These are phyloP conservation scores for Naso thynnoides DNA, from an alignment of 2,797 vertebrate genomes.

Conservation along the genomic window DNA sequence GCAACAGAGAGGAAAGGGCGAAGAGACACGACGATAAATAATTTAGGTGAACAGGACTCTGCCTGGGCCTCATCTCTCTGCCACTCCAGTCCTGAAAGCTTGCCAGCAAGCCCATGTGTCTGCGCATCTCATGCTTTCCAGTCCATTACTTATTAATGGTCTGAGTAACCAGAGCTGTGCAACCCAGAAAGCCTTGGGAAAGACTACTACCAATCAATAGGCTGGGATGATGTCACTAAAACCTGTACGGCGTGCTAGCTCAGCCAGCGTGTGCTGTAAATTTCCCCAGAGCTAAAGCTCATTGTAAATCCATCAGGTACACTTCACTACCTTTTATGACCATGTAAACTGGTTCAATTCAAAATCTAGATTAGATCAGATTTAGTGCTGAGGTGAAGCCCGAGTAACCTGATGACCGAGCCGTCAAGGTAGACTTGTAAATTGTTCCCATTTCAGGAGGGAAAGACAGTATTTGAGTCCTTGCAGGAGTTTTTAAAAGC, in stretches of 20 bases:
- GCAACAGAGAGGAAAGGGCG: slow-evolving; percentile 33
- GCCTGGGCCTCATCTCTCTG: slow-evolving; percentile 54
- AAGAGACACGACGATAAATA: slow-evolving; percentile 68
- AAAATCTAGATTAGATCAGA: slow-evolving; percentile 9
- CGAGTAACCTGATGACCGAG: not conserved
- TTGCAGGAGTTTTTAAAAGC: not conserved
- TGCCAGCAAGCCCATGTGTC: slow-evolving; percentile 64
- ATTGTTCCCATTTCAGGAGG: not conserved
- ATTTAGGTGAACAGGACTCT: slow-evolving; percentile 79
- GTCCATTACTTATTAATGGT: slow-evolving; percentile 79
- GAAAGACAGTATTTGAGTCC: not conserved
- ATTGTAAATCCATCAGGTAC: not conserved
- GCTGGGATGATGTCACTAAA: slow-evolving; percentile 30
- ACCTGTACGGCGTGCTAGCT: slow-evolving; percentile 18
- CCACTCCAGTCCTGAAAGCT: slow-evolving; percentile 57
- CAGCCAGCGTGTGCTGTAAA: not conserved
- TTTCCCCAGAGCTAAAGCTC: not conserved
- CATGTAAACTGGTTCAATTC: not conserved
- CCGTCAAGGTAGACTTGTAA: not conserved
- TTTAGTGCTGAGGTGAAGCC: slow-evolving; percentile 7
- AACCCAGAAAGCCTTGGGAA: slow-evolving; percentile 69
- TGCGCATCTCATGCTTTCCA: slow-evolving; percentile 72
- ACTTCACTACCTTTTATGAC: not conserved
- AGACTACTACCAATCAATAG: slow-evolving; percentile 49
- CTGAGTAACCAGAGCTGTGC: slow-evolving; percentile 72